A percentile compares a stretch with the other conserved stretches of the same genome.
Evolutionary conservation across 2,797 vertebrate species (phyloP).

Genomic region (Antennarius maculatus): DNA sequence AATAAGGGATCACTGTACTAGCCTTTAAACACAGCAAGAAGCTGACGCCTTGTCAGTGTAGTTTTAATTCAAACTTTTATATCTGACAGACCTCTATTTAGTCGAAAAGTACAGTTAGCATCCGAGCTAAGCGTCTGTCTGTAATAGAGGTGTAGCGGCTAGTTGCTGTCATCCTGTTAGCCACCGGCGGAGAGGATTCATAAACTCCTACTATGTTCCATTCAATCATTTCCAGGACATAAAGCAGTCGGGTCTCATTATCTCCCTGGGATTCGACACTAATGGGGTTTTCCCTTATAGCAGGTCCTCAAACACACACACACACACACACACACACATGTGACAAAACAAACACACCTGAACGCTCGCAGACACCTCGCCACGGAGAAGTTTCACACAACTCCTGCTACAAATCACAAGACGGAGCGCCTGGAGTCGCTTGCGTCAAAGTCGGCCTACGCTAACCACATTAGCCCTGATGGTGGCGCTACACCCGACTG

Average conservation of each 20-base stretch:
- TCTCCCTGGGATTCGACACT: slow-evolving; percentile 70
- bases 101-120: not conserved
- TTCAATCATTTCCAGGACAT: slow-evolving; percentile 79
- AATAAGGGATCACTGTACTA: no score
- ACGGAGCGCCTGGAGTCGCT: slow-evolving; percentile 12
- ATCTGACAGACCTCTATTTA: no score
- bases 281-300: slow-evolving; percentile 75
- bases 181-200: slow-evolving; percentile 56
- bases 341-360: slow-evolving; percentile 1
- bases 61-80: no score
- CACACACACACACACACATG: slow-evolving; percentile 4
- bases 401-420: slow-evolving; percentile 30
- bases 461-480: slow-evolving; percentile 38
- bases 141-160: slow-evolving; percentile 30
- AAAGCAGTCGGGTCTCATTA: slow-evolving; percentile 77
- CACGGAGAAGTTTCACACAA: slow-evolving; percentile 34
- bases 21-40: no score
- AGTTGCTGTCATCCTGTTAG: slow-evolving; percentile 61
- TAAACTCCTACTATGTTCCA: slow-evolving; percentile 65
- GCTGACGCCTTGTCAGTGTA: no score
- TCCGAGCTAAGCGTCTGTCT: slow-evolving; percentile 9
- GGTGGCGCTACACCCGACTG: not conserved
- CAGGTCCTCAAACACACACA: slow-evolving; percentile 33
- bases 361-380: slow-evolving; percentile 9
- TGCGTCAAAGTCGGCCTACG: slow-evolving; percentile 36